Percentiles rank a stretch among this genome's conserved stretches.
phyloP scores from a whole-genome alignment of 2,888 invertebrate species.

The Caenorhabditis becei region DNA sequence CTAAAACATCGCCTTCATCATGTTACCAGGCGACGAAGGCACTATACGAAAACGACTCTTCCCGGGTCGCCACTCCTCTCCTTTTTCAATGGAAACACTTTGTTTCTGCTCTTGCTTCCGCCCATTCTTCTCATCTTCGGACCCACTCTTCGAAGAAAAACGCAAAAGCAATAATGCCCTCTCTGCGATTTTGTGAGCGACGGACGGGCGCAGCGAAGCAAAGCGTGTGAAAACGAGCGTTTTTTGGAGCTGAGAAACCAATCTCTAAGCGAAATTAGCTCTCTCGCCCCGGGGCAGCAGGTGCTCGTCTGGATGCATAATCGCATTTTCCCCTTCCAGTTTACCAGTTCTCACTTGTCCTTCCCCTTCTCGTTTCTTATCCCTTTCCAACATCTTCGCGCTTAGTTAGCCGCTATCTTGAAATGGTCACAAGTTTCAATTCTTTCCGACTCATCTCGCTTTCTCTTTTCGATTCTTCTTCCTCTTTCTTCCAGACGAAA shows the following conservation, averaged over 20 bases:
- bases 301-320: conserved; percentile 20
- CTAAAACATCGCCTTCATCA: conserved; percentile 25
- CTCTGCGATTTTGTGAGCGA: not conserved
- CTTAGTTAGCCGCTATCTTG: not conserved
- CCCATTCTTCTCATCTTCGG: conserved; percentile 36
- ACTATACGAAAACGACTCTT: conserved; percentile 1
- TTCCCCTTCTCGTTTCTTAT: conserved; percentile 37
- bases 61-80: not conserved
- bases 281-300: conserved; percentile 26
- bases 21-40: conserved; percentile 30
- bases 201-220: not conserved
- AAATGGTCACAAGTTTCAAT: conserved; percentile 43
- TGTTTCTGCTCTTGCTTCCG: conserved; percentile 15
- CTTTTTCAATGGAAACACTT: conserved; percentile 19
- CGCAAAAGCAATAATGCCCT: conserved; percentile 26
- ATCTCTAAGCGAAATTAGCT: conserved; percentile 16
- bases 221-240: conserved; percentile 22
- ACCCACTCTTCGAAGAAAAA: conserved; percentile 15
- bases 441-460: not conserved
- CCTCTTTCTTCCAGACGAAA: no score
- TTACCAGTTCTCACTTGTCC: conserved; percentile 21
- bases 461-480: conserved; percentile 10
- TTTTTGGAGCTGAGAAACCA: conserved; percentile 15
- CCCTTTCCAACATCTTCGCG: conserved; percentile 26
- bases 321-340: conserved; percentile 1